Percentiles rank a stretch among this genome's conserved stretches.
Evolutionary conservation across 2,797 vertebrate genomes (phyloP).

Genomic region (Miichthys miiuy): DNA sequence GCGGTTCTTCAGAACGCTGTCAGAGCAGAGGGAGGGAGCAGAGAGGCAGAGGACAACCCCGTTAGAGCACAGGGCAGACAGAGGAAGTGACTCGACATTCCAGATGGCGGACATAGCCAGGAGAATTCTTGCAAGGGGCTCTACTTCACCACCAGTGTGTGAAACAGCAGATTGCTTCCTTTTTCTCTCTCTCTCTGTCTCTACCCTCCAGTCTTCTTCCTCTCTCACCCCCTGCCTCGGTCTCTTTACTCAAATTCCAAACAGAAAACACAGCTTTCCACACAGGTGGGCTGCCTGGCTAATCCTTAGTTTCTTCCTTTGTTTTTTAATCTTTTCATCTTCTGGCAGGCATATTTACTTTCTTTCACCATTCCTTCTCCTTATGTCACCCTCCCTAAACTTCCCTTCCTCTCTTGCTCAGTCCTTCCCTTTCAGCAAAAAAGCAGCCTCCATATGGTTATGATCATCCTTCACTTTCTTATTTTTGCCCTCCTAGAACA

Average conservation of each 20-base stretch:
- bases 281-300: constrained; percentile 35
- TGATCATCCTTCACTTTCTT: constrained; percentile 84
- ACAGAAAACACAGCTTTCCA: constrained; percentile 49
- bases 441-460: constrained; percentile 85
- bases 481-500: constrained; percentile 76
- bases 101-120: constrained; percentile 82
- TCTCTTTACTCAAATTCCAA: constrained; percentile 66
- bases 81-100: constrained; percentile 85
- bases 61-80: constrained; percentile 69
- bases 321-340: constrained; percentile 60
- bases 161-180: constrained; percentile 74
- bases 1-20: constrained; percentile 64
- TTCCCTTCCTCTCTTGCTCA: constrained; percentile 45
- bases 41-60: constrained; percentile 72
- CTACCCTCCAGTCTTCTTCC: constrained; percentile 33
- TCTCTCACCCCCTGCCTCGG: constrained; percentile 55
- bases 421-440: constrained; percentile 64
- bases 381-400: constrained; percentile 43
- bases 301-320: constrained; percentile 38
- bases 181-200: constrained; percentile 38
- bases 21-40: constrained; percentile 71
- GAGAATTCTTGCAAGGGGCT: constrained; percentile 83
- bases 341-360: constrained; percentile 13
- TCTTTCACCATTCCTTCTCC: constrained; percentile 13
- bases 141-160: constrained; percentile 79